Conservation (phyloP, 2,113 vertebrate genomes). For the Hipposideros armiger region DNA sequence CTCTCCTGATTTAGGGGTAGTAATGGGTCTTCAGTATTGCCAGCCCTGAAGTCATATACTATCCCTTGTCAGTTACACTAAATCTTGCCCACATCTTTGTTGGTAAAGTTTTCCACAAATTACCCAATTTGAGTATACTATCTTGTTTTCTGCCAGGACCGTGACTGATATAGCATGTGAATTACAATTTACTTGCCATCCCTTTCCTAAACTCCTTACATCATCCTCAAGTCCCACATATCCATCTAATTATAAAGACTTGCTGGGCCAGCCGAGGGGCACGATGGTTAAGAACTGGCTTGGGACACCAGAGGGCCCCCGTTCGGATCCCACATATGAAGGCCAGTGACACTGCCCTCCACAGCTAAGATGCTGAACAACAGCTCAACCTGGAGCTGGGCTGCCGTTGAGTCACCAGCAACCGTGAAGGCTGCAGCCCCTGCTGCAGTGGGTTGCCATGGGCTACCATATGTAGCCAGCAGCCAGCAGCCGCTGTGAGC, state of each 20-base stretch:
- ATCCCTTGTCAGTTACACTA: neutral
- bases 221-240: neutral
- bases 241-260: neutral
- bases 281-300: too few species aligned
- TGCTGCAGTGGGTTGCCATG: too few species aligned
- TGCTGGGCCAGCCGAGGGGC: neutral
- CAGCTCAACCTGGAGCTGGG: too few species aligned
- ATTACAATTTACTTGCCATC: conserved; percentile 15
- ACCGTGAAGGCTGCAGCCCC: too few species aligned
- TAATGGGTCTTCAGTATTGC: neutral
- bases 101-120: neutral
- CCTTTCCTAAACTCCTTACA: conserved; percentile 2
- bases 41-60: neutral
- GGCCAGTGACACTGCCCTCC: too few species aligned
- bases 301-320: too few species aligned
- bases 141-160: conserved; percentile 29
- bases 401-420: too few species aligned
- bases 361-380: too few species aligned
- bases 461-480: too few species aligned
- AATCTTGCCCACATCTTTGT: neutral
- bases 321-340: too few species aligned
- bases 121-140: neutral
- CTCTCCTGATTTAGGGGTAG: neutral
- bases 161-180: neutral
- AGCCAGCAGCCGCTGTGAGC: too few species aligned